Evolutionary conservation across 2,888 invertebrate genomes (phyloP).

Genomic region (Corbicula japonica): DNA sequence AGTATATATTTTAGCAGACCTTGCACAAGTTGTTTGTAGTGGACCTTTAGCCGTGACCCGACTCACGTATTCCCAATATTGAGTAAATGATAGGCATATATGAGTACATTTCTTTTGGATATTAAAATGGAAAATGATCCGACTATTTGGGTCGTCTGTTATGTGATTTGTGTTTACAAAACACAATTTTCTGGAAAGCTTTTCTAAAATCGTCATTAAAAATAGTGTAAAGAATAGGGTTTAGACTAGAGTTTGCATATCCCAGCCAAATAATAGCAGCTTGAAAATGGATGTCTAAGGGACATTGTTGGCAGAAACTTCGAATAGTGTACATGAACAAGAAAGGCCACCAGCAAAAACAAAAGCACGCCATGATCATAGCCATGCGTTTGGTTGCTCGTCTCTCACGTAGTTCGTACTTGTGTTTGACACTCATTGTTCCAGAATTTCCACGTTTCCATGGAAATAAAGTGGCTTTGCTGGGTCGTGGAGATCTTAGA

Average conservation of each 20-base stretch:
- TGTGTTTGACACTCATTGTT: conserved; percentile 73
- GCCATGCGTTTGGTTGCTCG: conserved; percentile 86
- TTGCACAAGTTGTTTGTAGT: no score
- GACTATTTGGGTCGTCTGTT: conserved; percentile 34
- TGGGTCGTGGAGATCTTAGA: conserved; percentile 41
- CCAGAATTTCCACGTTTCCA: conserved; percentile 63
- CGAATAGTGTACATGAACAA: conserved; percentile 85
- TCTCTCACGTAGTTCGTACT: conserved; percentile 84
- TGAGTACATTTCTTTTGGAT: no score
- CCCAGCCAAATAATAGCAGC: conserved; percentile 86
- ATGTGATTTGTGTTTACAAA: conserved; percentile 44
- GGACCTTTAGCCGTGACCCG: no score
- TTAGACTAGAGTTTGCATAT: conserved; percentile 85
- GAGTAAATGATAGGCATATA: no score
- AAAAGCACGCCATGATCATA: conserved; percentile 86
- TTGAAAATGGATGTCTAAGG: conserved; percentile 81
- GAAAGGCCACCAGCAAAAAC: conserved; percentile 87
- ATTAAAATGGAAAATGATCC: no score
- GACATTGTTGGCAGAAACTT: conserved; percentile 80
- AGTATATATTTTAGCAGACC: no score
- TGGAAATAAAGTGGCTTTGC: conserved; percentile 62
- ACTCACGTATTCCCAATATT: no score
- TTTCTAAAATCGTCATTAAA: conserved; percentile 86
- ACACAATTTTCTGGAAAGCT: conserved; percentile 83
- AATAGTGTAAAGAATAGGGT: conserved; percentile 86